Base-by-base conservation (phyloP, 2,113 vertebrate genomes). In the Thymallus thymallus region DNA sequence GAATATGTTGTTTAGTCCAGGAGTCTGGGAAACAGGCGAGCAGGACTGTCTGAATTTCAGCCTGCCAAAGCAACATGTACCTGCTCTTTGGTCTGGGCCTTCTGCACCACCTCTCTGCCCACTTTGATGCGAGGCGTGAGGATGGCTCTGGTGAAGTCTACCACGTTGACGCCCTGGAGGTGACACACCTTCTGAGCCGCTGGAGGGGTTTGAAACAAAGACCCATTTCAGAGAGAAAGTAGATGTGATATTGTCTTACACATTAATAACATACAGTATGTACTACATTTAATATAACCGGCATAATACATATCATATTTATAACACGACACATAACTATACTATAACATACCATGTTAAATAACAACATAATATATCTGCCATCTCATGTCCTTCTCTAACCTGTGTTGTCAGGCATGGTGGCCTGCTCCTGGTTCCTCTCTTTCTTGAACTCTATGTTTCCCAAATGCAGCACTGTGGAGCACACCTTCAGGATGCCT, bases 71-170 rank as follows among this genome's bases (percentile, higher is more conserved):
- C 35, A 41, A 24, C 6, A 29, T 64, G 24, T 73, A 98, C 97
- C 95, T 99, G 97, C 78, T 98, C 97, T 85, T 99, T 99, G 68
- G 97, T 99, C 91, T 99, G 97, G 2, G 97, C 96, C 87, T 98
- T 98, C 92, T 99, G 97, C 10, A 99, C 97, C 64, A 97, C 92
- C 45, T 99, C 97, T 69, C 97, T 83, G 45, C 97, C 97, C 1
- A 99, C 97, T 88, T 99, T 99, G 85, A 99, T 99, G 14, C 96
- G 90, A 4, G 97, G 97, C 0, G 94, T 97, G 67, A 99, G 94
- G 80, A 99, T 95, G 76, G 94, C 90, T 30, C 96, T 92, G 75
- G 95, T 96, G 90, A 98, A 98, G 85, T 99, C 97, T 0, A 94
- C 97, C 86, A 99, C 95, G 0, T 96, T 97, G 81, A 99, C 97